A percentile compares a stretch with the other conserved stretches of the same genome.
Conservation (phyloP, 53 echinoderm and acorn worm species). For the Zoroaster sp. region DNA sequence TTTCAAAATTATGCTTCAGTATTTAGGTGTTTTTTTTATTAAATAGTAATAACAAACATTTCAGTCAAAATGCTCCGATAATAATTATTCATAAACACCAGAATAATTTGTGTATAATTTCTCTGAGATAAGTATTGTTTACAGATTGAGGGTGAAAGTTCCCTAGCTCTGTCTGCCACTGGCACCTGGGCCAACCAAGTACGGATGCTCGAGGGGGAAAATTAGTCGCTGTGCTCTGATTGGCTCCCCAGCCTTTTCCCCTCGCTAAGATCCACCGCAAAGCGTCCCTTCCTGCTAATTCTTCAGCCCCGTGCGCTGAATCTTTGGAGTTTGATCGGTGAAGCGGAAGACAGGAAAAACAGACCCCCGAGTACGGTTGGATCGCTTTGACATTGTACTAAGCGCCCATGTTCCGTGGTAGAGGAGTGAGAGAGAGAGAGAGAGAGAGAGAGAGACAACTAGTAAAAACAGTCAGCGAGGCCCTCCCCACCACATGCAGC, state of each 20-base stretch:
- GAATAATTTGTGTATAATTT: not conserved
- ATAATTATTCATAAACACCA: not conserved
- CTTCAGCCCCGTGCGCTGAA: slow-evolving; percentile 26
- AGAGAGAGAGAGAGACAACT: not conserved
- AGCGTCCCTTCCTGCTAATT: slow-evolving; percentile 17
- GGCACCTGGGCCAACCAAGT: not conserved
- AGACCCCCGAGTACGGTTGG: not conserved
- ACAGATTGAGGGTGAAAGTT: slow-evolving; percentile 4
- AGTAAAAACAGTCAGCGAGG: not conserved
- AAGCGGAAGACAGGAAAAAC: slow-evolving; percentile 30
- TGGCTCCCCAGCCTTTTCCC: not conserved
- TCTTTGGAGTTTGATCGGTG: slow-evolving; percentile 36
- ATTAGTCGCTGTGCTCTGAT: slow-evolving; percentile 29
- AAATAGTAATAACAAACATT: too few species aligned
- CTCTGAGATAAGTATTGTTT: not conserved
- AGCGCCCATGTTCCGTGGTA: not conserved
- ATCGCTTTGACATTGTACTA: slow-evolving; percentile 3
- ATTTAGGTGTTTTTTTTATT: too few species aligned
- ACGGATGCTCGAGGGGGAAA: slow-evolving; percentile 3
- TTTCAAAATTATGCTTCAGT: too few species aligned
- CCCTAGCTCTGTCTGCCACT: not conserved
- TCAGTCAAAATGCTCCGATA: too few species aligned
- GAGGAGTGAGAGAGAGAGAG: not conserved
- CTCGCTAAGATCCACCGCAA: slow-evolving; percentile 5
- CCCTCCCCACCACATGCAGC: not conserved